Evolutionary conservation across 2,797 vertebrate species (phyloP), one percentile per base, ranked within the genome.

Genomic region (Setipinna tenuifilis): DNA sequence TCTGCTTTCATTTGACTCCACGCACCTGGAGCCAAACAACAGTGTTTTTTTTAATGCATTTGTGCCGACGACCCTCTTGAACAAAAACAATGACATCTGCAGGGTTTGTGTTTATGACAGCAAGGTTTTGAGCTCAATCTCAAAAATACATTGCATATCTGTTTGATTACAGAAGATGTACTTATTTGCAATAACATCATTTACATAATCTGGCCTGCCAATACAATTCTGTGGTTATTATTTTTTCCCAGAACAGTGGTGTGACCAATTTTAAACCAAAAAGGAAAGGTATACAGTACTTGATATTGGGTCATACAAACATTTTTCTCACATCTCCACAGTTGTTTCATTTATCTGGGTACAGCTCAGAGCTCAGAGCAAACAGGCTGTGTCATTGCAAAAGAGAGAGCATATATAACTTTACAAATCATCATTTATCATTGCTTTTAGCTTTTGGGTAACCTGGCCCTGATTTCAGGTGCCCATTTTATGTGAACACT

Each of bases 241-340:
- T 7, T 16, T 14, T 71, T 44, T 21, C 71, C 71, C 19, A 21
- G 6, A 59, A 59, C 58, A 59, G 35, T 78, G 71, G 17, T 21
- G 71, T 41, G 6, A 78, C 71, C 71, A 31, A 78, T 44, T 78
- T 44, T 9, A 21, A 21, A 41, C 71, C 35, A 41, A 78, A 78
- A 78, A 21, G 31, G 23, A 41, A 19, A 78, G 35, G 31, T 17
- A 78, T 41, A 78, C 19, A 78, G 71, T 78, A 78, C 71, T 44
- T 78, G 71, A 41, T 44, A 78, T 78, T 78, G 41, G 31, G 7
- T 78, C 35, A 78, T 78, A 41, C 35, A 78, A 75, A 75, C 68
- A 35, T 75, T 35, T 41, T 17, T 75, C 31, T 41, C 17, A 41
- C 35, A 59, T 59, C 17, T 59, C 50, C 50, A 71, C 65, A 71